Base-by-base conservation (phyloP, 2,888 invertebrate species). In the Liopterus haemorrhoidalis region DNA sequence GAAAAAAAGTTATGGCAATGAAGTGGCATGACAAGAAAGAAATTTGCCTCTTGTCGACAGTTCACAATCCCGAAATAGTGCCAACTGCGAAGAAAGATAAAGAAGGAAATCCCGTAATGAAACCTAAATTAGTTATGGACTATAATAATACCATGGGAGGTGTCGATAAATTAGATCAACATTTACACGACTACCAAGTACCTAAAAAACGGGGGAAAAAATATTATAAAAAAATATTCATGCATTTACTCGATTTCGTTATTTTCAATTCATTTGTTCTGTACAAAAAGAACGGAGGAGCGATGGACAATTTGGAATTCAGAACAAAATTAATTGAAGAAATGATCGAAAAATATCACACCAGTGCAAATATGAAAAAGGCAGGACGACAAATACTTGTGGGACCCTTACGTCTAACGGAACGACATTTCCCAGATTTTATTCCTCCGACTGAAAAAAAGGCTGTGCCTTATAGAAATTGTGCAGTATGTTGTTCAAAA, bases 391-490 rank as follows among this genome's bases (percentile, higher is more conserved):
- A 3, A 39, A 39, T 8, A 30, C 30, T 27, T 9, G 27, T 32
- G n/a, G 41, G 21, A 21, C 46, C 41, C 14, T 18, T 41, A 22
- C 39, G 52, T 31, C 21, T 50, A 28, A 43, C 43, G 24, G 50
- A 43, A 28, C 33, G 50, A 25, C 52, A 52, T 49, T 50, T 52
- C 36, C 46, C 49, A 8, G 49, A 50, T 18, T 43, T 33, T 40
- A 37, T 51, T 12, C 49, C 50, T 15, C 28, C 50, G 25, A 50
- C 50, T 24, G 19, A 41, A 30, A 46, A 44, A 47, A 52, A 51
- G 32, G 20, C 25, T n/a, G 16, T 28, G 12, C 43, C 50, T 18
- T 33, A 27, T 32, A 33, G 40, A 30, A 18, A 16, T 19, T 48
- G 45, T 30, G 37, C 28, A 9, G 40, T 48, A 33, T 48, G 45